Conservation (phyloP, 2,888 invertebrate genomes). For the Eupeodes luniger region DNA sequence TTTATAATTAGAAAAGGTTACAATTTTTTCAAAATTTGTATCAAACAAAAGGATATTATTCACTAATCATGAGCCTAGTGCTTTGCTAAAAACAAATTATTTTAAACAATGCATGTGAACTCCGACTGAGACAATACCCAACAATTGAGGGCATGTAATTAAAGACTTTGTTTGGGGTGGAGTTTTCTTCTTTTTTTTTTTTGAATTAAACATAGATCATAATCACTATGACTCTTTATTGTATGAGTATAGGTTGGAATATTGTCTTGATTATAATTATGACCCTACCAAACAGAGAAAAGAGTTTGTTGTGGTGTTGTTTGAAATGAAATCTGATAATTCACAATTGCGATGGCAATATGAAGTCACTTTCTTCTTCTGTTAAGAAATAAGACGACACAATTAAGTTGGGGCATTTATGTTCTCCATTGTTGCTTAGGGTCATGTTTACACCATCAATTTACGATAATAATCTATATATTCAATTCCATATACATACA, state of each 20-base stretch:
- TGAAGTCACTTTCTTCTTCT: not conserved
- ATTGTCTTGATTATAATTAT: not conserved
- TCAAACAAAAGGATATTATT: not conserved
- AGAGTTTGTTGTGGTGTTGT: not conserved
- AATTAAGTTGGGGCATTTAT: slow-evolving; percentile 1
- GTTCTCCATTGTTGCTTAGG: not conserved
- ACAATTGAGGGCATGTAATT: not conserved
- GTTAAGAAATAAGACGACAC: not conserved
- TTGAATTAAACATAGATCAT: not conserved
- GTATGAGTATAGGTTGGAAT: not conserved
- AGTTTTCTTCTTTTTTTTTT: not conserved
- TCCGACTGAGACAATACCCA: not conserved
- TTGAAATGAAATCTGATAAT: slow-evolving; percentile 20
- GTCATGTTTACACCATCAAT: slow-evolving; percentile 38
- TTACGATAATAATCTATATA: not conserved
- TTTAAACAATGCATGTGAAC: not conserved
- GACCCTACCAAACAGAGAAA: not conserved
- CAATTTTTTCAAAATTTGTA: not conserved
- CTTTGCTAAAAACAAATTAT: not conserved
- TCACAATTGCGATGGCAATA: not conserved
- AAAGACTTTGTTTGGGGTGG: not conserved
- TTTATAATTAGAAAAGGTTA: not conserved
- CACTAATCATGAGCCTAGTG: not conserved
- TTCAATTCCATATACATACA: slow-evolving; percentile 29
- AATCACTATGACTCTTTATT: not conserved